Conservation (phyloP, 2,888 invertebrate genomes). For the Miltochrista miniata region DNA sequence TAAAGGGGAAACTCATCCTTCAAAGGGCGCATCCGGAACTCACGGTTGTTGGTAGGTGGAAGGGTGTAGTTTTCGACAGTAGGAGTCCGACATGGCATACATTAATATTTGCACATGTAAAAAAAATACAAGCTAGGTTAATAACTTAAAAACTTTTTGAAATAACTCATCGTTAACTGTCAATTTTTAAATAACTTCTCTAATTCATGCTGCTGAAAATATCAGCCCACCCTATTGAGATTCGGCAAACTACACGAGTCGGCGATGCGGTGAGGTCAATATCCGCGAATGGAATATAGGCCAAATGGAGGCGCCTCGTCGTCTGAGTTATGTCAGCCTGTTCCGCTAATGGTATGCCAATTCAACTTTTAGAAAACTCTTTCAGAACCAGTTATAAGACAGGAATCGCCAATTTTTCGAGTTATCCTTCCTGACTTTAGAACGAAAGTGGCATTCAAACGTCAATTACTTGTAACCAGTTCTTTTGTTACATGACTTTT, state of each 20-base stretch:
- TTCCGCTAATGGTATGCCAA: conserved; percentile 48
- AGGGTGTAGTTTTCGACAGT: too few species aligned
- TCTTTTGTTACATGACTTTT: conserved; percentile 58
- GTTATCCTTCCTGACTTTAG: conserved; percentile 41
- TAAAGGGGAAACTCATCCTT: too few species aligned
- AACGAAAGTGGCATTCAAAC: conserved; percentile 30
- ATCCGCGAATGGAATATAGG: conserved; percentile 75
- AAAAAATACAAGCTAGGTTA: too few species aligned
- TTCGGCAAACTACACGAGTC: conserved; percentile 54
- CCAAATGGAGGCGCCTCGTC: conserved; percentile 75
- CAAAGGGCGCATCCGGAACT: too few species aligned
- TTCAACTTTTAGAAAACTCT: conserved; percentile 51
- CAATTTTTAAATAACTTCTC: too few species aligned
- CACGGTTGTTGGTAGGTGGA: too few species aligned
- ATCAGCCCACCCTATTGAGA: conserved; percentile 51
- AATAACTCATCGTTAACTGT: too few species aligned
- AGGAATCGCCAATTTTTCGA: conserved; percentile 46
- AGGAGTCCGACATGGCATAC: too few species aligned
- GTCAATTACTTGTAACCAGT: conserved; percentile 52
- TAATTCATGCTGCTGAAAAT: conserved; percentile 2
- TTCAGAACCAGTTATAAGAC: conserved; percentile 51
- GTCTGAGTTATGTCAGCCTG: conserved; percentile 73
- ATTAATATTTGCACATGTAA: too few species aligned
- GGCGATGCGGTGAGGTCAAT: conserved; percentile 67
- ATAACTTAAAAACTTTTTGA: too few species aligned